Conservation (phyloP, 2,888 invertebrate genomes). For the Pandemis heparana region DNA sequence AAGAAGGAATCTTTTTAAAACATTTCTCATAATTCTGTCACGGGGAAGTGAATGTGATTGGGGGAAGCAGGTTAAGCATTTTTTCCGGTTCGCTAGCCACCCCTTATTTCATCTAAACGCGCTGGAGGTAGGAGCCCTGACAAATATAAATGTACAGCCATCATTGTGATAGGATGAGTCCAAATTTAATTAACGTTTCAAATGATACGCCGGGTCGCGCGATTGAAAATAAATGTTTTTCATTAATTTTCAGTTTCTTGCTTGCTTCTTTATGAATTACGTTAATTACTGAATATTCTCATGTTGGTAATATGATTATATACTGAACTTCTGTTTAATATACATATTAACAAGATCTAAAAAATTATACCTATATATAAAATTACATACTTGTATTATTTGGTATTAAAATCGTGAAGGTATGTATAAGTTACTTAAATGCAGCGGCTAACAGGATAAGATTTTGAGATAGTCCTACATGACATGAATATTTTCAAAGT, state of each 20-base stretch:
- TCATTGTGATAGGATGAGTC: conserved; percentile 63
- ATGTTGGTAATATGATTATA: neutral
- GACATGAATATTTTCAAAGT: no score
- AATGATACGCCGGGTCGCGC: conserved; percentile 53
- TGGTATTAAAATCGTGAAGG: no score
- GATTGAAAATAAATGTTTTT: conserved; percentile 59
- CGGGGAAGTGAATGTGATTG: conserved; percentile 73
- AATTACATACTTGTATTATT: no score
- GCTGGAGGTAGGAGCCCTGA: conserved; percentile 58
- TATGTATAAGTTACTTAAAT: no score
- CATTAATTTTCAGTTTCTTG: conserved; percentile 56
- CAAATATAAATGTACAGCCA: conserved; percentile 59
- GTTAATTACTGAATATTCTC: neutral
- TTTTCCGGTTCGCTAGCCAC: conserved; percentile 71
- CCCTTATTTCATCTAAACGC: conserved; percentile 68
- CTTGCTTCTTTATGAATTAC: conserved; percentile 22
- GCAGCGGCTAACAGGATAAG: no score
- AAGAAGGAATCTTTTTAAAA: conserved; percentile 55
- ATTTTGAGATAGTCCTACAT: no score
- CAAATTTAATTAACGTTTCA: conserved; percentile 67
- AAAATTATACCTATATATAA: no score
- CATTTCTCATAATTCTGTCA: conserved; percentile 69
- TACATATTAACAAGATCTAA: no score
- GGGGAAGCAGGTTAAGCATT: conserved; percentile 74
- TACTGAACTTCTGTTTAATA: no score